These are phyloP conservation scores for Gandaritis pyraliata DNA, from an alignment of 2,888 invertebrate species.

Conservation along the genomic window DNA sequence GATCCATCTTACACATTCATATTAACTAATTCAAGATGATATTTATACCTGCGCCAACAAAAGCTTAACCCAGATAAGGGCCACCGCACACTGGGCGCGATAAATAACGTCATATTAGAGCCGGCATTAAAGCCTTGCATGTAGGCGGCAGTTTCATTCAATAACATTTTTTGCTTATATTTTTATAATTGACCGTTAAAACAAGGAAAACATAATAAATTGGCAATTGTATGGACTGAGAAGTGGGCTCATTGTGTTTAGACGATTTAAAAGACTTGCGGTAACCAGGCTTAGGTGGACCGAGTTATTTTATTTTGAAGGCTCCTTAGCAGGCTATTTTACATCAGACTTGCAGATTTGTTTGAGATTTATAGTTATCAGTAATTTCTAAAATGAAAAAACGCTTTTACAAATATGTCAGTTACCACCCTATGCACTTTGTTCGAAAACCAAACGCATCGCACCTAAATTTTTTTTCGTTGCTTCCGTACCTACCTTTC, in stretches of 20 bases:
- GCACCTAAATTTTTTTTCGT: not conserved
- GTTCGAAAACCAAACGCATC: not conserved
- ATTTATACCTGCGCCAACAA: slow-evolving; percentile 65
- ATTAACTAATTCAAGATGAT: slow-evolving; percentile 66
- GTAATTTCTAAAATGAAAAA: no score
- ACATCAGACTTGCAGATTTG: not conserved
- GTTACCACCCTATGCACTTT: no score
- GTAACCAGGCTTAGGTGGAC: slow-evolving; percentile 6
- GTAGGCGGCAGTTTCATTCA: slow-evolving; percentile 51
- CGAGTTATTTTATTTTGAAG: slow-evolving; percentile 3
- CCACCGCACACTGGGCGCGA: slow-evolving; percentile 61
- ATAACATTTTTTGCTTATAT: slow-evolving; percentile 45
- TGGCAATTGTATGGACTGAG: slow-evolving; percentile 21
- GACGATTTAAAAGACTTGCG: slow-evolving; percentile 14
- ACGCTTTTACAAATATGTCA: no score
- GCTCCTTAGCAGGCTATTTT: slow-evolving; percentile 4
- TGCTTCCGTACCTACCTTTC: not conserved
- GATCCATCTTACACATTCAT: slow-evolving; percentile 59
- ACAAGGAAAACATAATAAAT: slow-evolving; percentile 30
- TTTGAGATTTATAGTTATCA: not conserved
- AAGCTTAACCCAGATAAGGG: slow-evolving; percentile 67
- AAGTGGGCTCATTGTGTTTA: slow-evolving; percentile 27
- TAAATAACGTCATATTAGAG: slow-evolving; percentile 78
- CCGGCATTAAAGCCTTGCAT: slow-evolving; percentile 55
- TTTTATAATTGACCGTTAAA: slow-evolving; percentile 39